phyloP scores from a whole-genome alignment of 2,888 invertebrate species.

The Xylophagus ater region DNA sequence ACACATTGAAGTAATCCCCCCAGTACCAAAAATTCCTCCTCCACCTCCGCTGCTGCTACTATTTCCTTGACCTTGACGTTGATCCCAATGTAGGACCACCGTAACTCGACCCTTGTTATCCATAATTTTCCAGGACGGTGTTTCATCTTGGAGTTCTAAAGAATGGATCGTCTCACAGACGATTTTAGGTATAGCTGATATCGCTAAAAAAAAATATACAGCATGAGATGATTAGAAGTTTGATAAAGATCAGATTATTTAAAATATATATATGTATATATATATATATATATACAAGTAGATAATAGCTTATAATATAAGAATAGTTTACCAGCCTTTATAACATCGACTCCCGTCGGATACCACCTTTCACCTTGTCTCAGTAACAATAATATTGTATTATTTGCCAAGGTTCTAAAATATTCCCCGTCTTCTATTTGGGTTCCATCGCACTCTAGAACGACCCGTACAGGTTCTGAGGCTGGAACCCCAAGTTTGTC shows the following conservation, averaged over 20 bases:
- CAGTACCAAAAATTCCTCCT: conserved; percentile 40
- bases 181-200: conserved; percentile 91
- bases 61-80: conserved; percentile 55
- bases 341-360: conserved; percentile 88
- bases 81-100: conserved; percentile 94
- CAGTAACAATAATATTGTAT: conserved; percentile 78
- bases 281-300: neutral
- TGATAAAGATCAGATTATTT: too few species aligned
- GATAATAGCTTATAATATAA: neutral
- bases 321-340: conserved; percentile 86
- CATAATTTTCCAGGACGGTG: conserved; percentile 97
- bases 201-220: conserved; percentile 73
- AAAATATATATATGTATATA: neutral
- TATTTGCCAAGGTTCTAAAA: conserved; percentile 85
- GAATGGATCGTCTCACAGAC: conserved; percentile 96
- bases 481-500: conserved; percentile 82
- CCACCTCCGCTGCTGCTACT: conserved; percentile 40
- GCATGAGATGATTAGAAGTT: too few species aligned
- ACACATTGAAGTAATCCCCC: conserved; percentile 31
- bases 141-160: conserved; percentile 89
- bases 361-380: conserved; percentile 87
- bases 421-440: conserved; percentile 95
- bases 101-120: conserved; percentile 96
- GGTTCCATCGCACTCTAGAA: conserved; percentile 91
- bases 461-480: conserved; percentile 78